Percentiles rank a stretch among this genome's conserved stretches.
These are phyloP conservation scores for Caenorhabditis sulstoni DNA, from an alignment of 2,888 invertebrate genomes.

Conservation along the genomic window DNA sequence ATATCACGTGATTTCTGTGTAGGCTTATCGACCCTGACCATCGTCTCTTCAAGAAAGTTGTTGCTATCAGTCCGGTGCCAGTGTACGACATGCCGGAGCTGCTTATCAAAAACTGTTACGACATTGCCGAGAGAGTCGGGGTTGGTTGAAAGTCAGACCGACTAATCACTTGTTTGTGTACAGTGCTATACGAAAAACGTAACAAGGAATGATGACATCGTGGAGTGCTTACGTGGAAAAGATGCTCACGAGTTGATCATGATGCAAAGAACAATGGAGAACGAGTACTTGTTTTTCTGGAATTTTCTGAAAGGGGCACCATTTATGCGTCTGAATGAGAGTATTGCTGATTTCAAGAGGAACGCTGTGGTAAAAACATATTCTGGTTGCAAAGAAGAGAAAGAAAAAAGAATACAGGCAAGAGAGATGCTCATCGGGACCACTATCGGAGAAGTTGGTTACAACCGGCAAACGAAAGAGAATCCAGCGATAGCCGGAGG, in stretches of 20 bases:
- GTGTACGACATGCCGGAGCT: constrained; percentile 30
- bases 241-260: constrained; percentile 24
- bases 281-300: constrained; percentile 37
- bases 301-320: constrained; percentile 43
- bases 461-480: constrained; percentile 6
- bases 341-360: constrained; percentile 27
- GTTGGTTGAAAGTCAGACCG: constrained; percentile 15
- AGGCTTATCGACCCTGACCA: constrained; percentile 45
- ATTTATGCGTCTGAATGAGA: constrained; percentile 37
- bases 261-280: constrained; percentile 41
- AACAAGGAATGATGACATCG: constrained; percentile 19
- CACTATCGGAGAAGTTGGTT: constrained; percentile 24
- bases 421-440: constrained; percentile 41
- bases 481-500: constrained; percentile 39
- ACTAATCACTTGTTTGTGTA: constrained; percentile 5
- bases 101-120: constrained; percentile 45
- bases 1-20: neutral
- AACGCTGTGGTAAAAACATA: constrained; percentile 17
- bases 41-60: constrained; percentile 30
- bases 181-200: constrained; percentile 27
- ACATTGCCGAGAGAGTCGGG: constrained; percentile 18
- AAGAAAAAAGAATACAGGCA: neutral
- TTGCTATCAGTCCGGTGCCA: constrained; percentile 29
- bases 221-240: constrained; percentile 32
- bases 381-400: neutral